Percentiles rank a stretch among this genome's conserved stretches.
phyloP scores from a whole-genome alignment of 2,113 vertebrate species.

The Puffinus mauretanicus region DNA sequence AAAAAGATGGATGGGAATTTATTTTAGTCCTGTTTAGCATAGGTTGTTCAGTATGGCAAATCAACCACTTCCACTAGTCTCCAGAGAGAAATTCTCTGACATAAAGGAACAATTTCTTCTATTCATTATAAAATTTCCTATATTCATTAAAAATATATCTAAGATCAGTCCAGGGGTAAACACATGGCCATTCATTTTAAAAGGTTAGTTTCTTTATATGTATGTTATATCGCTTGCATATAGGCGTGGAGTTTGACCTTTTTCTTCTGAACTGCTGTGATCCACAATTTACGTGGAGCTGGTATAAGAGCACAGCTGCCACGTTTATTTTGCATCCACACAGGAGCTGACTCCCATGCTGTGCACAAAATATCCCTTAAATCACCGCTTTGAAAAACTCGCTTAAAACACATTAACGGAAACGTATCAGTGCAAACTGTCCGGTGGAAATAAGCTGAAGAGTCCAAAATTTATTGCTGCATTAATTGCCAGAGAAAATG shows the following conservation, averaged over 20 bases:
- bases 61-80: not conserved
- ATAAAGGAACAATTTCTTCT: not conserved
- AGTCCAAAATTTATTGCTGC: not conserved
- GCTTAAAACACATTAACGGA: fast-evolving
- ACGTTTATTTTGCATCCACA: not conserved
- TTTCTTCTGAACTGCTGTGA: not conserved
- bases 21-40: not conserved
- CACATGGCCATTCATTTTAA: not conserved
- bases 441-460: not conserved
- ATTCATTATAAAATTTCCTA: not conserved
- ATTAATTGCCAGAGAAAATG: not conserved
- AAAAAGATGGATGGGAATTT: not conserved
- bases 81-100: not conserved
- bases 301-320: not conserved
- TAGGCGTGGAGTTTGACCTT: not conserved
- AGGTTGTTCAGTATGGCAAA: not conserved
- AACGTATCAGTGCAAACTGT: fast-evolving
- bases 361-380: not conserved
- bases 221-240: not conserved
- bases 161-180: not conserved
- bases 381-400: fast-evolving
- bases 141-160: not conserved
- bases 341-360: not conserved
- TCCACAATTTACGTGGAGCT: not conserved
- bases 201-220: not conserved